These are phyloP conservation scores for Philereme vetulata DNA, from an alignment of 2,888 invertebrate species.

Conservation along the genomic window DNA sequence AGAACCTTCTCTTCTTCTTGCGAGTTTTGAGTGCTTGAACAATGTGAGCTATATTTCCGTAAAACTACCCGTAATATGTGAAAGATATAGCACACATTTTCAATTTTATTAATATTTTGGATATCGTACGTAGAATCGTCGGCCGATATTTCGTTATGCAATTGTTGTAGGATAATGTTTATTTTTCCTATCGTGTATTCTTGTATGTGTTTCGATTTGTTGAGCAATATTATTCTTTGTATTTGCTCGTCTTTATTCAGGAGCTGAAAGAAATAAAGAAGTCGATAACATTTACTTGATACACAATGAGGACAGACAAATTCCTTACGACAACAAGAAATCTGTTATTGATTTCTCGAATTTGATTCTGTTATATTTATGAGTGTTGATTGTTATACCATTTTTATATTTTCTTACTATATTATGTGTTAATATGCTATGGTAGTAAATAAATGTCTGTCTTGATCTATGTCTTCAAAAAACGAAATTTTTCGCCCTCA, in stretches of 20 bases:
- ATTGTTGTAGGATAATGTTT: constrained; percentile 47
- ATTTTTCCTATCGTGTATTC: constrained; percentile 65
- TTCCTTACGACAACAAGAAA: too few species aligned
- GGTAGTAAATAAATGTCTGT: too few species aligned
- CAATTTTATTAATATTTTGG: constrained; percentile 47
- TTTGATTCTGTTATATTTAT: too few species aligned
- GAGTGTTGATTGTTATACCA: too few species aligned
- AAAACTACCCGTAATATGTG: constrained; percentile 61
- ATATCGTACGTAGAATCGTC: constrained; percentile 53
- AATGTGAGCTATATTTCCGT: constrained; percentile 47
- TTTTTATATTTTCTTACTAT: too few species aligned
- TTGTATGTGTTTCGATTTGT: constrained; percentile 63
- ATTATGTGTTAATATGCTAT: too few species aligned
- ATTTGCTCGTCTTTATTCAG: constrained; percentile 60
- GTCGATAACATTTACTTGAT: not conserved
- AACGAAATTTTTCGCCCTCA: too few species aligned
- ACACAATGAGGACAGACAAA: too few species aligned
- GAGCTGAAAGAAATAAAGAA: constrained; percentile 52
- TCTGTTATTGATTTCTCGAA: too few species aligned
- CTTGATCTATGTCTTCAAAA: too few species aligned
- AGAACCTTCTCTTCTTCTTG: constrained; percentile 49
- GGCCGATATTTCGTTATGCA: constrained; percentile 44
- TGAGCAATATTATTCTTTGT: constrained; percentile 59
- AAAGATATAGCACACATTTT: constrained; percentile 65
- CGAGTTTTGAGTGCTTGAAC: constrained; percentile 42